phyloP scores from a whole-genome alignment of 2,113 vertebrate species.

The Pterophyllum scalare region DNA sequence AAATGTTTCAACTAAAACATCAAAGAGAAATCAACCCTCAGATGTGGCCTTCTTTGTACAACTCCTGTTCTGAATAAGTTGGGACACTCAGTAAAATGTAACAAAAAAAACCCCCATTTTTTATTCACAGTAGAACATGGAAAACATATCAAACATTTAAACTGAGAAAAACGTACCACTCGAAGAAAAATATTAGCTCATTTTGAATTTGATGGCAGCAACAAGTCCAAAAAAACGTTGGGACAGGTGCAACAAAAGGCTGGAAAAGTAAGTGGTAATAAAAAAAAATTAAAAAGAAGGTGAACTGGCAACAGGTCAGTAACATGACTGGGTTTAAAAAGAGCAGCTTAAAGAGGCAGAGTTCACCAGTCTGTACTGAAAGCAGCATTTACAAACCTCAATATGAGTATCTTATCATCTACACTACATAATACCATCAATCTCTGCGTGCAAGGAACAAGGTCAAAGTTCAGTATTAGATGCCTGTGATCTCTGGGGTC shows the following conservation, averaged over 20 bases:
- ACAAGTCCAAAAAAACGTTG: neutral
- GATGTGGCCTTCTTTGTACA: neutral
- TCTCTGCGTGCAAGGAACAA: neutral
- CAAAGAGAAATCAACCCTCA: neutral
- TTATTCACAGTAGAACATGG: neutral
- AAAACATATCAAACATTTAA: neutral
- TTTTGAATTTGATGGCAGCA: neutral
- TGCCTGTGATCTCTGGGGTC: neutral
- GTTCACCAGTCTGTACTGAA: no score
- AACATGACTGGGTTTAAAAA: neutral
- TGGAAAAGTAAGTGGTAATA: no score
- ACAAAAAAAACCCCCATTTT: neutral
- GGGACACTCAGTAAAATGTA: neutral
- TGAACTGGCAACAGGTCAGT: no score
- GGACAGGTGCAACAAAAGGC: no score
- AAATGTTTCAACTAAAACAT: conserved; percentile 20
- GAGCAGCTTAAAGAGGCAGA: no score
- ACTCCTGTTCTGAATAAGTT: neutral
- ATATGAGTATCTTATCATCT: neutral
- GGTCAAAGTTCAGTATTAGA: rapidly evolving
- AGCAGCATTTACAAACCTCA: neutral
- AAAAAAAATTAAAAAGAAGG: no score
- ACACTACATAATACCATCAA: neutral
- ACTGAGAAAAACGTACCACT: neutral
- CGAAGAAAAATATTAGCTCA: neutral